Conservation (phyloP, 2,113 vertebrate species). For the Strigops habroptila region DNA sequence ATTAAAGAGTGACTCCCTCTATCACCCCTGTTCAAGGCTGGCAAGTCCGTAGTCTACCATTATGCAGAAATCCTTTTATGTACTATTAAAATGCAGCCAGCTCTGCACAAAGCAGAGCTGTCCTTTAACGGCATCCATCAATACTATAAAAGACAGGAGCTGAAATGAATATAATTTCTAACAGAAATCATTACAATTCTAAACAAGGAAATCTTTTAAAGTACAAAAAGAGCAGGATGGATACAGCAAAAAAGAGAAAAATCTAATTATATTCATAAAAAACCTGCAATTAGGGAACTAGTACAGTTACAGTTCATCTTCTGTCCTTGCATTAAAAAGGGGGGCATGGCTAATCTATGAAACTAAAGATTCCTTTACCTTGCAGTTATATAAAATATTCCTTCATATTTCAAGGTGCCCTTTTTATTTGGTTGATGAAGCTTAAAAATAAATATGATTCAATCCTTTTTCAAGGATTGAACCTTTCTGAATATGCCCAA, state of each 20-base stretch:
- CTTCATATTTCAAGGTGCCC: conserved; percentile 20
- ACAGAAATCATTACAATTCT: conserved; percentile 45
- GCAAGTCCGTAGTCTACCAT: background rate
- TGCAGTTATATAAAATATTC: background rate
- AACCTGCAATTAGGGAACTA: background rate
- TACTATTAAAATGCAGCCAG: conserved; percentile 31
- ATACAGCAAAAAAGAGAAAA: background rate
- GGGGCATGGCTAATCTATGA: background rate
- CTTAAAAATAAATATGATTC: background rate
- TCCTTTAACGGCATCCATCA: background rate
- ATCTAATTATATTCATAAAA: conserved; percentile 35
- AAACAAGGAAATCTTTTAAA: conserved; percentile 47
- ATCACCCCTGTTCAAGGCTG: background rate
- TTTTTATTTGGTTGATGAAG: background rate
- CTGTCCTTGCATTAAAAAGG: conserved; percentile 50
- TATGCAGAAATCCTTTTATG: conserved; percentile 47
- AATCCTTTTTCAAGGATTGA: background rate
- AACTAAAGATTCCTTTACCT: conserved; percentile 32
- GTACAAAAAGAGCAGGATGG: background rate
- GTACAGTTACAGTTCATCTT: conserved; percentile 5
- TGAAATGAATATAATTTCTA: conserved; percentile 42
- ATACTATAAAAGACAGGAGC: conserved; percentile 30
- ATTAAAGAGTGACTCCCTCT: background rate
- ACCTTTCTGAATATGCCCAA: background rate
- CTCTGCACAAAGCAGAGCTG: background rate